Conservation (phyloP, 2,113 vertebrate genomes). For the Lethenteron reissneri region DNA sequence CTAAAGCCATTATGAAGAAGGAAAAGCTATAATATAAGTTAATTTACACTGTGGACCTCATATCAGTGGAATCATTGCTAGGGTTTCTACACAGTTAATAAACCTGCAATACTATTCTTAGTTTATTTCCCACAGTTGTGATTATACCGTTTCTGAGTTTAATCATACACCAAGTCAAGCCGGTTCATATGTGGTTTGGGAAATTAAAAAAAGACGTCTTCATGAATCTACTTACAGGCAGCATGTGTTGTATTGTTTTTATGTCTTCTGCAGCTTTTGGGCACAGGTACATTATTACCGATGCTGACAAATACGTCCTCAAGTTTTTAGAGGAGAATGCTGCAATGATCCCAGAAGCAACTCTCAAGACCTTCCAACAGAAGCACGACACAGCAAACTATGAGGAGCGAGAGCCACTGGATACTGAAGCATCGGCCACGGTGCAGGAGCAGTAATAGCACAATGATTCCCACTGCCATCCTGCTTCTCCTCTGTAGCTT, state of each 20-base stretch:
- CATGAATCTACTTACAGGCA: not conserved
- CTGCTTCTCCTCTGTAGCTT: no score
- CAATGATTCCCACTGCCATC: no score
- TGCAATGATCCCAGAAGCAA: conserved; percentile 28
- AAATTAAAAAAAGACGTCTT: not conserved
- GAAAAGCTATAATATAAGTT: not conserved
- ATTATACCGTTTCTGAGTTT: no score
- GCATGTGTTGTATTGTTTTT: conserved; percentile 7
- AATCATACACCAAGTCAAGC: not conserved
- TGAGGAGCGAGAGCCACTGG: not conserved
- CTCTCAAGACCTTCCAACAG: conserved; percentile 31
- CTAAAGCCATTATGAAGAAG: not conserved
- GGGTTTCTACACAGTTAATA: no score
- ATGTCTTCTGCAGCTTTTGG: conserved; percentile 37
- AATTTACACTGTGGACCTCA: not conserved
- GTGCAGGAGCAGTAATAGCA: no score
- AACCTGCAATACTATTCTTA: no score
- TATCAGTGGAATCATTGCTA: not conserved
- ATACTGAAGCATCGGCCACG: no score
- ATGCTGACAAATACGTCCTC: conserved; percentile 42
- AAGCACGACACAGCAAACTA: conserved; percentile 11
- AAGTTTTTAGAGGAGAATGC: conserved; percentile 43
- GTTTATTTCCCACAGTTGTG: no score
- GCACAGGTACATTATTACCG: conserved; percentile 47
- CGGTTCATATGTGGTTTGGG: not conserved